phyloP scores from a whole-genome alignment of 1,140 invertebrate species.

The Nephila pilipes region DNA sequence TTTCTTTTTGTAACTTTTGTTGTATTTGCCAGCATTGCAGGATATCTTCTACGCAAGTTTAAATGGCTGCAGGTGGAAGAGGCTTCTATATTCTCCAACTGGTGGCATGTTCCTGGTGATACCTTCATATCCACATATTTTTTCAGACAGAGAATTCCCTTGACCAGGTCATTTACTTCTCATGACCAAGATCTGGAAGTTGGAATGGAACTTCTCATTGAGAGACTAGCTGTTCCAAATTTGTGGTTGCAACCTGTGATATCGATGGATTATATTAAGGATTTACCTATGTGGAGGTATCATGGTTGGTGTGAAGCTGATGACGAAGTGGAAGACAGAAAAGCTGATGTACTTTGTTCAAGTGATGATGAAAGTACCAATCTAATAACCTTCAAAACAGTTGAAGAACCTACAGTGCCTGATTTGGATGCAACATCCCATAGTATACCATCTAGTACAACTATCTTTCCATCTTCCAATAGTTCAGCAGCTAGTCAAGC shows the following conservation, averaged over 20 bases:
- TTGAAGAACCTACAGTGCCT: background rate
- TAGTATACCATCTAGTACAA: background rate
- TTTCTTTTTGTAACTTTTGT: slow-evolving; percentile 65
- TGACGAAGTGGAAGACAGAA: slow-evolving; percentile 76
- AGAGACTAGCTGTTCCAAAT: slow-evolving; percentile 82
- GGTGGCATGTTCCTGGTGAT: slow-evolving; percentile 80
- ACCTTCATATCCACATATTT: slow-evolving; percentile 79
- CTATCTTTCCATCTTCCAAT: no score
- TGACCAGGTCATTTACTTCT: slow-evolving; percentile 78
- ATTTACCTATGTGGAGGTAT: slow-evolving; percentile 83
- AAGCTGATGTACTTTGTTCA: slow-evolving; percentile 68
- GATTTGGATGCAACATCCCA: background rate
- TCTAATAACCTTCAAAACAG: background rate
- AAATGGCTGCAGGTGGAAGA: slow-evolving; percentile 49
- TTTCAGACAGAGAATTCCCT: slow-evolving; percentile 80
- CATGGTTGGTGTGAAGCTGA: slow-evolving; percentile 79
- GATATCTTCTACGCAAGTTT: slow-evolving; percentile 74
- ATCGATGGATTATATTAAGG: slow-evolving; percentile 82
- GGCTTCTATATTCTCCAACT: slow-evolving; percentile 61
- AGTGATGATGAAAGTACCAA: slow-evolving; percentile 77
- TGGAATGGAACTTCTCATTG: slow-evolving; percentile 81
- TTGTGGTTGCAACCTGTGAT: slow-evolving; percentile 82
- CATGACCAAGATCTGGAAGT: slow-evolving; percentile 80
- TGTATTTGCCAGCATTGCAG: slow-evolving; percentile 78
- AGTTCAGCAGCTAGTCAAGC: slow-evolving; percentile 14